Base-by-base conservation (phyloP, 2,113 vertebrate species). In the Carlito syrichta region DNA sequence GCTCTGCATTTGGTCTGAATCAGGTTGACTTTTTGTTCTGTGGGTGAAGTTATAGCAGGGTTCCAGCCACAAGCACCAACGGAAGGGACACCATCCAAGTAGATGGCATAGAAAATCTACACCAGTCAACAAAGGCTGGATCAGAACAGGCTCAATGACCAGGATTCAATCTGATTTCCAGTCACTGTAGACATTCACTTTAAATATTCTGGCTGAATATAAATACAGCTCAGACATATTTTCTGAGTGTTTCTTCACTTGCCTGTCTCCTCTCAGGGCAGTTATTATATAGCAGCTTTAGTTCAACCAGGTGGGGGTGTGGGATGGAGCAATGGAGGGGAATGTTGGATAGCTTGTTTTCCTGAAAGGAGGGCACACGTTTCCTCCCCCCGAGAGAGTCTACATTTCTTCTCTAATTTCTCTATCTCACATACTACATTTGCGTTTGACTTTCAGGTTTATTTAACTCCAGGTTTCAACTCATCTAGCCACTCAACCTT, bases 31-130 rank as follows among this genome's bases (percentile, higher is more conserved):
- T 85, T 56, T 13, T 32, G 48, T 66, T 73, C 35, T 79, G 63
- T 74, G 68, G 38, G 12, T 35, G 89, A 77, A 85, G 23, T 19
- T 7, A 6, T 66, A 81, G 81, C 50, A 30, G 23, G 23, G 12
- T 10, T 85, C 58, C 69, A 78, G 30, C 25, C 66, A 30, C 56
- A 32, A 30, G 6, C 43, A 19, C 60, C 0, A 2, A 25, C 2
- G 38, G 48, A 23, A 30, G 76, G 62, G 54, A 12, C 62, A 30
- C 60, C 0, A 0, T n/a, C 84, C 45, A 38, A n/a, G 58, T 6
- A 1, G 45, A 58, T 5, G 0, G 0, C 12, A 8, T 0, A 1
- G 20, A 43, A 40, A 5, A 11, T 50, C 19, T 10, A n/a, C 25
- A 52, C 54, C 30, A 0, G 0, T 78, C 38, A 52, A 5, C 6